These are phyloP conservation scores for Todus mexicanus DNA, from an alignment of 2,797 vertebrate genomes.

Conservation along the genomic window DNA sequence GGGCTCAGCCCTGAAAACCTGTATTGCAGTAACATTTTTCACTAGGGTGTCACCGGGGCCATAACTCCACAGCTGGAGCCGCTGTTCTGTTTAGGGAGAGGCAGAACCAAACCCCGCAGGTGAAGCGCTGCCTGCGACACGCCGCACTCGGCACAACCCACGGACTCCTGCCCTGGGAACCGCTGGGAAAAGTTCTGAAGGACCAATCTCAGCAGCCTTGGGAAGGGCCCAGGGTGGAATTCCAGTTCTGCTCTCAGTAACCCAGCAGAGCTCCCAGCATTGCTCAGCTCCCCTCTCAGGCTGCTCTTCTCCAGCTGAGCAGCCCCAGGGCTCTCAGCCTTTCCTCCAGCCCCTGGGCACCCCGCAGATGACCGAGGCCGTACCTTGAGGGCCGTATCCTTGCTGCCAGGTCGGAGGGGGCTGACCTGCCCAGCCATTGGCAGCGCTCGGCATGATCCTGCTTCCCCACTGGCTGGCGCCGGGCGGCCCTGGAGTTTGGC, in stretches of 20 bases:
- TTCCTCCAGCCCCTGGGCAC: too few species aligned
- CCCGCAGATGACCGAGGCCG: neutral
- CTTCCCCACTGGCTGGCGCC: conserved; percentile 93
- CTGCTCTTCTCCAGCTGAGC: neutral
- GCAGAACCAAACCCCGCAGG: neutral
- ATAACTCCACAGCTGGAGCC: neutral
- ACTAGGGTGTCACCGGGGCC: neutral
- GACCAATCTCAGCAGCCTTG: neutral
- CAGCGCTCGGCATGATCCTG: conserved; percentile 91
- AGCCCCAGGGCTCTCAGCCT: neutral
- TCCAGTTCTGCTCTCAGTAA: accelerated
- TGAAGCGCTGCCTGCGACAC: neutral
- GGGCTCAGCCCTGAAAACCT: neutral
- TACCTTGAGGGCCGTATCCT: conserved; percentile 96
- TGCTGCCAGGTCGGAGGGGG: conserved; percentile 96
- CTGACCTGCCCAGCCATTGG: conserved; percentile 98
- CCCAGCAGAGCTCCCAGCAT: neutral
- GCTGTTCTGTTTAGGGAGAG: accelerated
- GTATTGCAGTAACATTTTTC: neutral
- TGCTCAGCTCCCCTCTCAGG: neutral
- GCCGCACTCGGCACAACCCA: neutral
- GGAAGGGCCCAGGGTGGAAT: neutral
- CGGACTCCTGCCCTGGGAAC: accelerated
- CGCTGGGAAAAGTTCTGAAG: accelerated
- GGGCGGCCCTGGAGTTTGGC: conserved; percentile 86